Base-by-base conservation (phyloP, 23 tunicate genomes). In the Diplosoma virens region DNA sequence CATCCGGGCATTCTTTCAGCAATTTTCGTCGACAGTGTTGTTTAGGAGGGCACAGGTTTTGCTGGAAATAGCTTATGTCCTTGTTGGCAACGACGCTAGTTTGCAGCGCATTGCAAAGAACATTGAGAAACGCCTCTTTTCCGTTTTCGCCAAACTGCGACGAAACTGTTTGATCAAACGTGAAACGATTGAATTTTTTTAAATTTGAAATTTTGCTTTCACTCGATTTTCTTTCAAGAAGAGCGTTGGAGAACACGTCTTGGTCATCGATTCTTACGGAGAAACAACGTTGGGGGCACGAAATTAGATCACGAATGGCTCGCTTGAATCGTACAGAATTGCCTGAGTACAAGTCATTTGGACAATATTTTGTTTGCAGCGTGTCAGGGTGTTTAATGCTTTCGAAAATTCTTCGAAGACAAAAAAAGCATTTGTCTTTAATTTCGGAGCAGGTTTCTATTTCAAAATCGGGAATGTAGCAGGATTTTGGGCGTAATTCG, bases 311-410 rank as follows among this genome's bases (percentile, higher is more conserved):
- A 16, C 55, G 37, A 5, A 86, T 28, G 0, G 92, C 92, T 14
- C 84, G 58, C 63, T 86, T 78, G 48, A 86, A 71, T 16, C 92
- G 71, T 5, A 29, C 1, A 9, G 24, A 32, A 67, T 71, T 36
- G 2, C 78, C 71, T 1, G 92, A 86, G 30, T 64, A 86, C 67
- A 86, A 55, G 50, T 86, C 92, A 32, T 25, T 30, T 3, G 92
- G 92, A 45, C 92, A 86, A 67, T 86, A 86, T 25, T 35, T 47
- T 22, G 92, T 77, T 33, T 79, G 92, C 61, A 30, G 4, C 33
- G 25, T 7, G 24, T 30, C 61, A 2, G 78, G 78, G 21, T 72
- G 78, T 16, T 27, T 47, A 4, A 72, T 47, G 26, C 48, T 14
- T 3, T 72, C 28, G 67, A 67, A 67, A 33, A 68, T 26, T 21